These are phyloP conservation scores for Myrmophylax atrothorax DNA, from an alignment of 2,113 vertebrate genomes.

Conservation along the genomic window DNA sequence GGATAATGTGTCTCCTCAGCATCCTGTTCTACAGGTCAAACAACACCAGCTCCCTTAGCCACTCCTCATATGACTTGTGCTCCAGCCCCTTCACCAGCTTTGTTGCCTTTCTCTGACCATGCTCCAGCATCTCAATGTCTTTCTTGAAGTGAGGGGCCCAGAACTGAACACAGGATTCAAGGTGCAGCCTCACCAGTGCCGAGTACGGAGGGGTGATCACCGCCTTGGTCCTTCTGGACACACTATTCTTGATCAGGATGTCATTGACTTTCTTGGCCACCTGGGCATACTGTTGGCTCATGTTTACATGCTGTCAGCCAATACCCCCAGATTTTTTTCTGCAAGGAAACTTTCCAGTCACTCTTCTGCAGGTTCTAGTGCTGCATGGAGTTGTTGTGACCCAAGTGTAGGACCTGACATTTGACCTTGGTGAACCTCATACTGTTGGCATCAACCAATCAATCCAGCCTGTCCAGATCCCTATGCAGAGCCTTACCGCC, in stretches of 20 bases:
- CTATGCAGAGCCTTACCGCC: background rate
- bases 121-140: background rate
- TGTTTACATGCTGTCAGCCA: background rate
- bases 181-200: background rate
- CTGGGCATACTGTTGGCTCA: background rate
- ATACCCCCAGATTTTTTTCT: background rate
- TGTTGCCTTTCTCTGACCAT: background rate
- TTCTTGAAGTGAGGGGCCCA: background rate
- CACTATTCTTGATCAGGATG: background rate
- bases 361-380: background rate
- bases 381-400: background rate
- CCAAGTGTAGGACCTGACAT: background rate
- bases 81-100: background rate
- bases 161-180: background rate
- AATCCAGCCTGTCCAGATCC: background rate
- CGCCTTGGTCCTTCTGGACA: background rate
- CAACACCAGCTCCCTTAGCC: background rate
- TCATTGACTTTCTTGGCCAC: background rate
- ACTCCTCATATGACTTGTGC: background rate
- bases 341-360: background rate
- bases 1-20: background rate
- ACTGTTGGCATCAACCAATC: background rate
- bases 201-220: background rate
- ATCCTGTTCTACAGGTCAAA: background rate
- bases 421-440: background rate